Base-by-base conservation (phyloP, 2,888 invertebrate genomes). In the Amitus sp. region DNA sequence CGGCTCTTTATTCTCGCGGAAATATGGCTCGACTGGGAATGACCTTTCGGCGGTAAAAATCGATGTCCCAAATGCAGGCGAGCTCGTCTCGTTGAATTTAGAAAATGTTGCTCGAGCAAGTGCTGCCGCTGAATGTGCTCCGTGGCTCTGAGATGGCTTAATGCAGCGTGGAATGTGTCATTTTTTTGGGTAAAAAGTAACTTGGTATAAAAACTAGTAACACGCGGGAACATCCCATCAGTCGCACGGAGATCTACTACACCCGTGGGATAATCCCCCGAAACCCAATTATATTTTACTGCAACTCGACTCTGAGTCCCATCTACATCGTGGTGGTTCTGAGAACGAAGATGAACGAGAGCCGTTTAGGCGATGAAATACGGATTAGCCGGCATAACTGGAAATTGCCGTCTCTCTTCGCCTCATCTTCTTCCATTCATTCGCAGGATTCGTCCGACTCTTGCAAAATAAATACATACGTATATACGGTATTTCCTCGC, bases 211-310 rank as follows among this genome's bases (percentile, higher is more conserved):
- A 62, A 60, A 57, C 62, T 66, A 66, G 63, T 61, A 59, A 63
- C 58, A 66, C 62, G 61, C 53, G 50, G 61, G 60, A 64, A 62
- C 56, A 64, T 59, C 63, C 62, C 62, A 64, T 64, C 61, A 64
- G 63, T 64, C 80, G 74, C 80, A 79, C 79, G 80, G 77, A 78
- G 79, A 78, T 80, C 77, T 78, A 76, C 77, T 74, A 74, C 75
- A 74, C 74, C 77, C 76, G 75, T 76, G 73, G 79, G 80, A 81
- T 82, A 81, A 82, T 82, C 81, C 80, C 57, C 75, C 73, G 75
- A 82, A 80, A 82, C 79, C 78, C 78, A 82, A 82, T 82, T 81
- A 82, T 81, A 81, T 80, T 82, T 81, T 77, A 79, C 80, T 78
- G 79, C 80, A 76, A 80, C 77, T 81, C 78, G 74, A 76, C 78